A percentile compares a stretch with the other conserved stretches of the same genome.
phyloP scores from a whole-genome alignment of 2,113 vertebrate genomes.

The Patagioenas fasciata region DNA sequence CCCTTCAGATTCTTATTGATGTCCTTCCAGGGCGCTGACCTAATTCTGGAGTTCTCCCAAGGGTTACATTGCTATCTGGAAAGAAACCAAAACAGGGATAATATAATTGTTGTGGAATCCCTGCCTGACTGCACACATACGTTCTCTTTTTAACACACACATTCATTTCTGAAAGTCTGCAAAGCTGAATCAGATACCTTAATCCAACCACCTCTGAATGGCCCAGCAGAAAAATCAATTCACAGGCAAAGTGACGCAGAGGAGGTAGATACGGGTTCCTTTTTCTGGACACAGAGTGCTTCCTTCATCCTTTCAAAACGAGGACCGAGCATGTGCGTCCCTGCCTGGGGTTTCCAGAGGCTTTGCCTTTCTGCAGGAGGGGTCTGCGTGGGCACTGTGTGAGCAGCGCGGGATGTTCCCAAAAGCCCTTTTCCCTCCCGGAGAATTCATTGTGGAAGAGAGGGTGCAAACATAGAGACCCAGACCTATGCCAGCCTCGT shows the following conservation, averaged over 20 bases:
- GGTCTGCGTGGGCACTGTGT: not conserved
- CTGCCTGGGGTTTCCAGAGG: not conserved
- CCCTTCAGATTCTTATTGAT: constrained; percentile 66
- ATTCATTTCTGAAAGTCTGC: not conserved
- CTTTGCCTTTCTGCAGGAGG: not conserved
- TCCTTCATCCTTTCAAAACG: not conserved
- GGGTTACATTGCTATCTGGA: constrained; percentile 54
- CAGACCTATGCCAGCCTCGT: not conserved
- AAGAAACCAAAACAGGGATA: constrained; percentile 44
- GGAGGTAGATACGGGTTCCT: not conserved
- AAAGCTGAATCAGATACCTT: constrained; percentile 6
- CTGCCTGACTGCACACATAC: not conserved
- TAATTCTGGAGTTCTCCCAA: constrained; percentile 65
- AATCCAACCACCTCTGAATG: not conserved
- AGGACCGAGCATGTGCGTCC: not conserved
- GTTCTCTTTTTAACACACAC: not conserved
- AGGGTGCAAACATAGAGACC: not conserved
- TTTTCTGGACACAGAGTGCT: not conserved
- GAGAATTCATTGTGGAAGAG: not conserved
- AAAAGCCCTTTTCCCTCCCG: not conserved
- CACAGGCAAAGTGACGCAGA: not conserved
- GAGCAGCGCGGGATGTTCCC: not conserved
- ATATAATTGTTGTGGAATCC: constrained; percentile 46
- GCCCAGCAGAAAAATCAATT: not conserved
- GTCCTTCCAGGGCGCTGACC: constrained; percentile 67